Percentiles rank a stretch among this genome's conserved stretches.
phyloP scores from a whole-genome alignment of 2,888 invertebrate genomes.

The Dryobotodes eremita region DNA sequence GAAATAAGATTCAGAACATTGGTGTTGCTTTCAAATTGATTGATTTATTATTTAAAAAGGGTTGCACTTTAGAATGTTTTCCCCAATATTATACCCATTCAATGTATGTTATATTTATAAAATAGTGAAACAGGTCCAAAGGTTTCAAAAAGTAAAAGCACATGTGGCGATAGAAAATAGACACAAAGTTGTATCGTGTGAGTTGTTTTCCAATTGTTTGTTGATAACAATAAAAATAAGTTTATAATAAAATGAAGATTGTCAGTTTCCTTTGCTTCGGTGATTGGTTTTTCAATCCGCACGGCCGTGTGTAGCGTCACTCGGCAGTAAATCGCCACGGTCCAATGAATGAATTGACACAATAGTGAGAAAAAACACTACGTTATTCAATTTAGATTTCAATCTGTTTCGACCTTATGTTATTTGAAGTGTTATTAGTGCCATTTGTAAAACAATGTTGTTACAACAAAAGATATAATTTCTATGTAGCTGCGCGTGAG shows the following conservation, averaged over 20 bases:
- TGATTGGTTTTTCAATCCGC: slow-evolving; percentile 38
- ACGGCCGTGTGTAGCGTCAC: slow-evolving; percentile 67
- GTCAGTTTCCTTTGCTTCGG: neutral
- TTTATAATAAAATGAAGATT: slow-evolving; percentile 10
- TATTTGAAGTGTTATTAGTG: slow-evolving; percentile 79
- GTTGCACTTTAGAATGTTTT: neutral
- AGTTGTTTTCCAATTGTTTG: neutral
- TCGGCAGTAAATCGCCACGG: slow-evolving; percentile 67
- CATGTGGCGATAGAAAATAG: neutral
- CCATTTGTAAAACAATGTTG: slow-evolving; percentile 81
- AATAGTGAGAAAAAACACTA: slow-evolving; percentile 83
- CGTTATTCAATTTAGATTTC: slow-evolving; percentile 80
- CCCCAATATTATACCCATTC: neutral
- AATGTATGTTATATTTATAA: neutral
- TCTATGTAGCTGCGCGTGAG: slow-evolving; percentile 69
- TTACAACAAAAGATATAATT: slow-evolving; percentile 78
- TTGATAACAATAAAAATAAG: neutral
- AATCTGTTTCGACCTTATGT: slow-evolving; percentile 79
- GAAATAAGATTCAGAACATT: neutral
- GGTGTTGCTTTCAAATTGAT: neutral
- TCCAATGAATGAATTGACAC: slow-evolving; percentile 79
- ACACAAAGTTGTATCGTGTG: neutral
- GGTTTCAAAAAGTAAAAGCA: neutral
- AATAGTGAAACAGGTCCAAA: neutral
- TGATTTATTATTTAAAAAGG: neutral